phyloP scores from a whole-genome alignment of 2,797 vertebrate genomes.

The Sarcophilus harrisii region DNA sequence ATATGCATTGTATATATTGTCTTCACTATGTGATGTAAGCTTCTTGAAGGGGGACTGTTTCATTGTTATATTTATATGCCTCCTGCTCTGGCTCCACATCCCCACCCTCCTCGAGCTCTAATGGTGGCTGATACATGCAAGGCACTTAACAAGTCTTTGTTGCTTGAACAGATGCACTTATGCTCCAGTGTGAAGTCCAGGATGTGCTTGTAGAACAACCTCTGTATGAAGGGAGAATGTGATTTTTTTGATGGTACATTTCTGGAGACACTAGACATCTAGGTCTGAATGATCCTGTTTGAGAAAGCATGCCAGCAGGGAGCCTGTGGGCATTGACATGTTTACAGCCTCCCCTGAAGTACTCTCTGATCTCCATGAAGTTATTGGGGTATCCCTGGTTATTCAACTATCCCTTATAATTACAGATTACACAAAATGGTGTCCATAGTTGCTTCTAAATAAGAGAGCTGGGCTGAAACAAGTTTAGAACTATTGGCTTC shows the following conservation, averaged over 20 bases:
- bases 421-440: not conserved
- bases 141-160: not conserved
- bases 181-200: not conserved
- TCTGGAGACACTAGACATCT: not conserved
- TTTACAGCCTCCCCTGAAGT: not conserved
- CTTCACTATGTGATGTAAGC: not conserved
- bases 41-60: not conserved
- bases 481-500: constrained; percentile 21
- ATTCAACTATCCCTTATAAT: not conserved
- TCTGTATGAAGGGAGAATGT: not conserved
- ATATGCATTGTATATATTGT: not conserved
- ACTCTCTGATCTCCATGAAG: not conserved
- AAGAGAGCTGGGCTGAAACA: not conserved
- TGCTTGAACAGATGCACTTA: not conserved
- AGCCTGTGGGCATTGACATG: not conserved
- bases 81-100: too few relatives aligned
- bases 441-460: not conserved
- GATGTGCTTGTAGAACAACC: not conserved
- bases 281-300: not conserved
- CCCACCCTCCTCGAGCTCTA: rapidly evolving
- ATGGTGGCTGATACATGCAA: not conserved
- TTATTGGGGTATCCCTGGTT: not conserved
- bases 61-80: not conserved
- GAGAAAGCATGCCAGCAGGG: not conserved
- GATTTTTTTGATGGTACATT: not conserved